phyloP scores from a whole-genome alignment of 2,113 vertebrate genomes.

The Hyperoodon ampullatus region DNA sequence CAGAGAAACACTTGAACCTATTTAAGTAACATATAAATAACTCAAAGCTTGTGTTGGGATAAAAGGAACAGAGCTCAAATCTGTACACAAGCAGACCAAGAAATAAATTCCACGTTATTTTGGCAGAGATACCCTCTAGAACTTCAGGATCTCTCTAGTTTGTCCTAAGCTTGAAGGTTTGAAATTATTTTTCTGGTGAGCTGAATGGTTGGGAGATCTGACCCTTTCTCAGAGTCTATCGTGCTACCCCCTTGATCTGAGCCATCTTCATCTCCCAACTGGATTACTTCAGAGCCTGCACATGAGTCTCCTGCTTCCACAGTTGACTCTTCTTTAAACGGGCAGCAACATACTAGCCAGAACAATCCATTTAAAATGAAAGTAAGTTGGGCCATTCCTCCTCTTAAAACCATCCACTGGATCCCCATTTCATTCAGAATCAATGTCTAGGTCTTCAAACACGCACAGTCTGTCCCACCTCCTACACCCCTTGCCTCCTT shows the following conservation, averaged over 20 bases:
- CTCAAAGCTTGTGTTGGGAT: background rate
- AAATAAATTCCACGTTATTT: conserved; percentile 7
- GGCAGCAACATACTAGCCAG: background rate
- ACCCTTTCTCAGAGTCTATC: background rate
- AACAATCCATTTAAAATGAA: background rate
- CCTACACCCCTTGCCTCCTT: background rate
- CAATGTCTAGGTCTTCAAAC: background rate
- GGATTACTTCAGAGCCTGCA: background rate
- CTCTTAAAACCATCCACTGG: background rate
- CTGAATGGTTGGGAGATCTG: no score
- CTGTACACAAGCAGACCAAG: background rate
- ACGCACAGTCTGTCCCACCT: accelerated
- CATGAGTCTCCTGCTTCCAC: background rate
- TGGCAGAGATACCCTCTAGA: background rate
- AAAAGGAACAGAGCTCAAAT: background rate
- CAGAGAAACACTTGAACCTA: conserved; percentile 46
- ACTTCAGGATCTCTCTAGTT: background rate
- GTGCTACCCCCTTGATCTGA: background rate
- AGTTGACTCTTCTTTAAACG: background rate
- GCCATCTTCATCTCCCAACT: background rate
- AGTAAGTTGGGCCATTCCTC: background rate
- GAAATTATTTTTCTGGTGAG: background rate
- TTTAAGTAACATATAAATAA: conserved; percentile 59
- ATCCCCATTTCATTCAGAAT: background rate
- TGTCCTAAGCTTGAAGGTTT: background rate